These are phyloP conservation scores for Tiliacea aurago DNA, from an alignment of 2,888 invertebrate genomes.

Conservation along the genomic window DNA sequence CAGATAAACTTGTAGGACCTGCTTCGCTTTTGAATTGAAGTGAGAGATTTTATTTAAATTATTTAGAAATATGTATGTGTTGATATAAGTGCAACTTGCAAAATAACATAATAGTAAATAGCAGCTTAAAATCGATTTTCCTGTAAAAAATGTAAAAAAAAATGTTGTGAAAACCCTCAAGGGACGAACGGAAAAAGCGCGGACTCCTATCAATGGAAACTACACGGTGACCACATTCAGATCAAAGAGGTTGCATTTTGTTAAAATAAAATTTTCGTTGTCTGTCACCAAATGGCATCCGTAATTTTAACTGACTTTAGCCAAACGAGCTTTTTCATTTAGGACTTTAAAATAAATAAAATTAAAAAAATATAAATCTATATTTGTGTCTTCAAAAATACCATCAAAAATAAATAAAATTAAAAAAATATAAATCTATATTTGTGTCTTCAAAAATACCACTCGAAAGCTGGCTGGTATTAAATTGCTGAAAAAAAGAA, in stretches of 20 bases:
- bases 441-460: background rate
- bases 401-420: too few species aligned
- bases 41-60: background rate
- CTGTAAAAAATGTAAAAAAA: too few species aligned
- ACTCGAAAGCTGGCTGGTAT: background rate
- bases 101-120: background rate
- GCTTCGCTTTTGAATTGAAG: slow-evolving; percentile 16
- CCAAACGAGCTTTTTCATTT: background rate
- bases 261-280: background rate
- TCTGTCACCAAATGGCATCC: background rate
- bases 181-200: background rate
- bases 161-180: background rate
- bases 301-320: background rate
- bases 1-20: slow-evolving; percentile 12
- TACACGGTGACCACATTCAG: background rate
- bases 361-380: background rate
- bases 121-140: background rate
- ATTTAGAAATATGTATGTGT: background rate
- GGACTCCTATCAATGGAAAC: background rate
- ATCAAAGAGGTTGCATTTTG: background rate
- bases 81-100: background rate
- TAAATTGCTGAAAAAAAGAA: background rate
- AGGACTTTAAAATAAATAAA: background rate
- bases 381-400: background rate
- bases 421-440: too few species aligned